Evolutionary conservation across 2,797 vertebrate species (phyloP), one percentile per base, ranked within the genome.

Genomic region (Myotis myotis): DNA sequence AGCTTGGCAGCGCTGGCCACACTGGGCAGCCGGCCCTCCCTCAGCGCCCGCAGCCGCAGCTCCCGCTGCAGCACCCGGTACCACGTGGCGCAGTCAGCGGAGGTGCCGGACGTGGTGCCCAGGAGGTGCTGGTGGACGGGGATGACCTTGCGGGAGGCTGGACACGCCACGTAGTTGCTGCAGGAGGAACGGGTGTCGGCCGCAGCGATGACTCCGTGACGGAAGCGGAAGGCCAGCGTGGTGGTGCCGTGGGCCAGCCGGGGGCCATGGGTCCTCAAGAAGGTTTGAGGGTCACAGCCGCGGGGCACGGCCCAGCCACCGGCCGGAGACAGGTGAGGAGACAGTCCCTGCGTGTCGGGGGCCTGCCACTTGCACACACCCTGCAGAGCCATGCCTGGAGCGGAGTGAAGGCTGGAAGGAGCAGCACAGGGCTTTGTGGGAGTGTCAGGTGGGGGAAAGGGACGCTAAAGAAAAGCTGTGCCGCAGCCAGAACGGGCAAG

Each of bases 131-230:
- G 98, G 95, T 99, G 99, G 95, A 99, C 98, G 0, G 99, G 98
- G 23, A 97, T 98, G 78, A 99, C 98, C 97, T 99, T 99, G 49
- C 97, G 89, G 49, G 98, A 98, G 70, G 96, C 90, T 0, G 99
- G 99, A 86, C 99, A 98, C 5, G 96, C 98, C 64, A 99, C 98
- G 5, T 99, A 98, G 33, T 97, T 98, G 4, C 97, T 98, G 0
- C 98, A 98, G 96, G 99, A 99, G 83, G 99, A 99, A 0, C 99
- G 98, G 0, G 99, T 98, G 95, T 99, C 99, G 0, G 99, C 99
- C 0, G 99, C 99, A 5, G 98, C 99, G 7, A 99, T 98, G 75
- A 99, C 98, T 1, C 99, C 99, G 0, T 98, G 98, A 75, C 98
- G 98, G 97, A 99, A 99, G 87, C 98, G 97, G 94, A 99, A 99